A percentile compares a stretch with the other conserved stretches of the same genome.
Evolutionary conservation across 2,113 vertebrate genomes (phyloP).

Genomic region (Pogonocichla stellata): DNA sequence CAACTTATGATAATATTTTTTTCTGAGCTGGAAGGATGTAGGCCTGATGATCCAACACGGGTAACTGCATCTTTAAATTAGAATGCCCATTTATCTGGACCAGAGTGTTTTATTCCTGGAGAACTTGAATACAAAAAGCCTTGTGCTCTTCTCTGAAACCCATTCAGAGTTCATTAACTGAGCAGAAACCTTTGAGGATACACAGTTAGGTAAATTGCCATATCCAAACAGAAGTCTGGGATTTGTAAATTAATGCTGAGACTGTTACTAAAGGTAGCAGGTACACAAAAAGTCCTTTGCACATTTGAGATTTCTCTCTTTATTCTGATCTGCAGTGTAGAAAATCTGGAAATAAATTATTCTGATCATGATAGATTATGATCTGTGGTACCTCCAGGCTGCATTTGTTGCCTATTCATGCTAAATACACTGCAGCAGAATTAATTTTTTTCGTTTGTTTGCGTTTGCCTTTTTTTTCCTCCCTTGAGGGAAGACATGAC

Average conservation of each 20-base stretch:
- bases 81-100: not conserved
- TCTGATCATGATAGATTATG: conserved; percentile 6
- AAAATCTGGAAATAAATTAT: conserved; percentile 20
- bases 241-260: not conserved
- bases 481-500: not conserved
- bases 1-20: not conserved
- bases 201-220: not conserved
- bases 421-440: not conserved
- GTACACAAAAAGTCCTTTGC: not conserved
- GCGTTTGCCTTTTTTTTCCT: not conserved
- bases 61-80: not conserved
- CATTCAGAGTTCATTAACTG: not conserved
- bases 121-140: not conserved
- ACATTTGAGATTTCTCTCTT: not conserved
- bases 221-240: not conserved
- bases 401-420: not conserved
- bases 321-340: not conserved
- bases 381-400: not conserved
- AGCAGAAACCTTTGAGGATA: not conserved
- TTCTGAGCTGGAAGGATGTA: not conserved
- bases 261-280: not conserved
- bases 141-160: not conserved
- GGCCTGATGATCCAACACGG: not conserved
- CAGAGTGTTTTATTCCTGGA: not conserved
- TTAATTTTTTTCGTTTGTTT: not conserved